Base-by-base conservation (phyloP, 2,797 vertebrate species). In the Rhinoraja longicauda region DNA sequence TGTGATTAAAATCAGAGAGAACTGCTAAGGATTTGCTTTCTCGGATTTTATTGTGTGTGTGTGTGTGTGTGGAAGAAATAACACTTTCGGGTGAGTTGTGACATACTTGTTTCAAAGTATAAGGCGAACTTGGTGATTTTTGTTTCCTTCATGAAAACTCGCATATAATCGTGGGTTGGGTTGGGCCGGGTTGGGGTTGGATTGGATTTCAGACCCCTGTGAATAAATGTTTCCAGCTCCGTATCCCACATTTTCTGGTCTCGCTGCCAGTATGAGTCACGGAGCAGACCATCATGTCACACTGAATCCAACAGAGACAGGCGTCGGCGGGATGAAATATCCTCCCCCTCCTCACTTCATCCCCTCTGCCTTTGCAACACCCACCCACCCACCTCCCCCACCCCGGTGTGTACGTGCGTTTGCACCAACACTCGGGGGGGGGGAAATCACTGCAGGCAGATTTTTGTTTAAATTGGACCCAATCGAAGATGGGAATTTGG, bases 141-240 rank as follows among this genome's bases (percentile, higher is more conserved):
- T 13, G 90, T 53, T 70, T 17, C 6, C 10, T 73, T 91, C 90
- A 72, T 73, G 90, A 91, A 73, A 73, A 53, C 90, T 45, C 26
- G 72, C 45, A 91, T 91, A 17, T n/a, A 57, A 10, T 90, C 57
- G 26, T 92, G 70, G 62, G n/a, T 62, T 32, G 86, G 53, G 36
- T 36, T 53, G 72, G 21, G 39, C 88, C 45, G 32, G 90, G 4
- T 90, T 6, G 67, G 73, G 64, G 4, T 90, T 6, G 67, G 73
- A 64, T 86, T 64, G 26, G 86, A 57, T 32, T 17, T 92, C 13
- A 36, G 90, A 57, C 70, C 70, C 39, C 70, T 29, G 70, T 92
- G 90, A 92, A 92, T 92, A 92, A 92, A 92, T 92, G 70, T 92
- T 92, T 92, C 90, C 90, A 92, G 90, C 67, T 73, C 70, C 26